Evolutionary conservation across 2,888 invertebrate genomes (phyloP), one percentile per base, ranked within the genome.

Genomic region (Brachyptera risi): DNA sequence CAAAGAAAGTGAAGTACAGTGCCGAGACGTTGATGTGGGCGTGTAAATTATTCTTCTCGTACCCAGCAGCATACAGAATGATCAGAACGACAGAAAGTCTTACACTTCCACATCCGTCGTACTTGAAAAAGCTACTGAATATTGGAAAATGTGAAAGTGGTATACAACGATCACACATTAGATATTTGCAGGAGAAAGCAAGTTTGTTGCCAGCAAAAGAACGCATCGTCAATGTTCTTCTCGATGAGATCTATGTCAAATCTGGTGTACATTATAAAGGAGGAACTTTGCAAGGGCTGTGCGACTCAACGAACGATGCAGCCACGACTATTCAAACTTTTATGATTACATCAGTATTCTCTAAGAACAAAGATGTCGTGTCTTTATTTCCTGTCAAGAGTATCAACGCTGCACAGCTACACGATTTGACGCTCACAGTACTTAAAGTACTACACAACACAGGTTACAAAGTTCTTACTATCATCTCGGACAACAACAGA

Each of bases 321-420:
- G 31, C 31, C 11, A 44, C 17, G 11, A 44, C 44, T 19, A 21
- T 44, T 21, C 44, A 44, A 44, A 21, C 44, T 19, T 44, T 44
- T 21, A 44, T 44, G 21, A 44, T 44, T 19, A 44, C 44, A 11
- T 44, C 44, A 4, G 44, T 44, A 44, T 44, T 17, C 11, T 44
- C 44, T 3, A 44, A 44, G 21, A 44, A 44, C 11, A 44, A 44
- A 21, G 44, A 44, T 44, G 44, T 44, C 3, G 44, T 44, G 15
- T 17, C 17, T 19, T 3, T 44, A 3, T 44, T 44, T 44, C 44
- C 44, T 19, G 44, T 44, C 11, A 15, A 4, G 21, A 44, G 21
- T 19, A 19, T 44, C 19, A 44, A 17, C n/a, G 44, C 21, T 3
- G 21, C 4, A 11, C 11, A 7, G 4, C 19, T 44, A 17, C 21